Percentiles rank a stretch among this genome's conserved stretches.
Conservation (phyloP, 2,888 invertebrate species). For the Polyommatus iphigenia region DNA sequence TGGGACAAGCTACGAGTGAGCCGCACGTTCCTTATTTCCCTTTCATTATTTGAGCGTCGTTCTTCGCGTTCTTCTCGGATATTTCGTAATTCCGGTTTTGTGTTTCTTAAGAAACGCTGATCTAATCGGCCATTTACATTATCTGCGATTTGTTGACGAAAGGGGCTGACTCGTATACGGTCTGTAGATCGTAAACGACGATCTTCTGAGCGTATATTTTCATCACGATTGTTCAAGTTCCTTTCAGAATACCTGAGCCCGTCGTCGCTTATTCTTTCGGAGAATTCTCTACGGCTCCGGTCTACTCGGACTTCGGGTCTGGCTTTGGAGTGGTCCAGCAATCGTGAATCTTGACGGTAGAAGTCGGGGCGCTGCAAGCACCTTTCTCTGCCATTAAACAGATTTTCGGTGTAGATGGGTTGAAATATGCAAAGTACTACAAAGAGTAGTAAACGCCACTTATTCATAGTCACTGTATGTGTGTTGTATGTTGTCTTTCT, state of each 20-base stretch:
- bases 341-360: constrained; percentile 47
- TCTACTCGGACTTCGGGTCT: constrained; percentile 30
- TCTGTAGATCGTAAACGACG: constrained; percentile 3
- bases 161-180: background rate
- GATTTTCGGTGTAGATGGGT: constrained; percentile 59
- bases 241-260: background rate
- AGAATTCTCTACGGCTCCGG: background rate
- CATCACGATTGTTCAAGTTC: background rate
- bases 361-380: constrained; percentile 52
- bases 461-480: constrained; percentile 74
- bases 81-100: background rate
- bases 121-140: background rate
- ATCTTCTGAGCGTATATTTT: constrained; percentile 1
- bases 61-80: background rate
- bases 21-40: background rate
- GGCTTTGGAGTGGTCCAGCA: constrained; percentile 37
- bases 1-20: background rate
- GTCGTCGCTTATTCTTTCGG: background rate
- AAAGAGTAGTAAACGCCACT: constrained; percentile 72
- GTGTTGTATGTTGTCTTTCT: constrained; percentile 45
- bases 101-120: background rate
- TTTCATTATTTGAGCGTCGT: background rate
- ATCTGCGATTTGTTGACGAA: background rate
- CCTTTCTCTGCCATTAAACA: constrained; percentile 68
- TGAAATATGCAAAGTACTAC: constrained; percentile 66